Percentiles rank a stretch among this genome's conserved stretches.
Conservation (phyloP, 2,888 invertebrate species). For the Nysson spinosus region DNA sequence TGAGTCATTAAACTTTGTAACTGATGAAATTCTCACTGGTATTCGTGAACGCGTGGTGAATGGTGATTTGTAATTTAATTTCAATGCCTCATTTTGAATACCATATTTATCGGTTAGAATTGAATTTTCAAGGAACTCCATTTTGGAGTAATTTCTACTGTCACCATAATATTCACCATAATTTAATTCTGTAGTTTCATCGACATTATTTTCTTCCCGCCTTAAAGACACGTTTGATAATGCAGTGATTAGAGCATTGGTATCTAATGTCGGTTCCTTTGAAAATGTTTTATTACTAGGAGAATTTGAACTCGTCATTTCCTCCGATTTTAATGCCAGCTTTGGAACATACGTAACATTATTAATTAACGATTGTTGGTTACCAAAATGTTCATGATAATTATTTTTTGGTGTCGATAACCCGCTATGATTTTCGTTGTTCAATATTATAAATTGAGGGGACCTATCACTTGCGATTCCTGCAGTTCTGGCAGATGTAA, state of each 20-base stretch:
- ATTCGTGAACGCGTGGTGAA: slow-evolving; percentile 27
- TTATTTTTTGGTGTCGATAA: too few relatives aligned
- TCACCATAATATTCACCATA: background rate
- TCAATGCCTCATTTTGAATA: background rate
- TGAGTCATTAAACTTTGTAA: too few relatives aligned
- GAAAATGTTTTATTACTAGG: slow-evolving; percentile 28
- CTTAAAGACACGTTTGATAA: slow-evolving; percentile 56
- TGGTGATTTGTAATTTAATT: background rate
- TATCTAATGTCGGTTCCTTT: slow-evolving; percentile 40
- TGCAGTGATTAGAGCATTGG: slow-evolving; percentile 50
- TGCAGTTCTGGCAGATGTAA: too few relatives aligned
- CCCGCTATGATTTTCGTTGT: too few relatives aligned
- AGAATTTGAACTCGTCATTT: slow-evolving; percentile 50
- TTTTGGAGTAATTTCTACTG: too few relatives aligned
- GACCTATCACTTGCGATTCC: too few relatives aligned
- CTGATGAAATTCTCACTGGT: slow-evolving; percentile 38
- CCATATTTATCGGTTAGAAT: background rate
- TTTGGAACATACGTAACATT: slow-evolving; percentile 30
- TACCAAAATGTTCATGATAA: too few relatives aligned
- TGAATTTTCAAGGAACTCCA: too few relatives aligned
- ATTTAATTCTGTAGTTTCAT: too few relatives aligned
- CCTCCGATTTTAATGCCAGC: slow-evolving; percentile 48
- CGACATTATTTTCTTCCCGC: too few relatives aligned
- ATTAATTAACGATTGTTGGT: background rate
- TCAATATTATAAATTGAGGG: too few relatives aligned